These are phyloP conservation scores for Setipinna tenuifilis DNA, from an alignment of 2,797 vertebrate genomes.

Conservation along the genomic window DNA sequence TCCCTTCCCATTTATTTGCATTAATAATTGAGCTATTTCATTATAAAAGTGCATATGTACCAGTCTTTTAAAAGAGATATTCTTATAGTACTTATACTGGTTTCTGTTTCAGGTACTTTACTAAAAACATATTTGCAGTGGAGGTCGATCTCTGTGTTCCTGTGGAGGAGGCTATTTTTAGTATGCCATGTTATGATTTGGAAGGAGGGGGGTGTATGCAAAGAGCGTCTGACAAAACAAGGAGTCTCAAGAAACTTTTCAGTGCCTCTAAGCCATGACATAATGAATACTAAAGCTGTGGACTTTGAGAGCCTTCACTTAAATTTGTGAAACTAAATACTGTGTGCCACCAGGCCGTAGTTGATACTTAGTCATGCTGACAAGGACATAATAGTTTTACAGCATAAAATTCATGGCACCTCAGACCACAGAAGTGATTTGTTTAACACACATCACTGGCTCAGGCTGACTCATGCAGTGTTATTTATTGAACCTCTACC, in stretches of 20 bases:
- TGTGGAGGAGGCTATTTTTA: slow-evolving; percentile 66
- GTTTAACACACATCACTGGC: background rate
- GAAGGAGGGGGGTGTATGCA: slow-evolving; percentile 55
- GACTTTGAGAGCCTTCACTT: background rate
- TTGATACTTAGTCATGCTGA: background rate
- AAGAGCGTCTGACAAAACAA: slow-evolving; percentile 35
- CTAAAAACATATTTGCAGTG: slow-evolving; percentile 23
- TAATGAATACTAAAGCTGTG: background rate
- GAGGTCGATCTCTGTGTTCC: slow-evolving; percentile 53
- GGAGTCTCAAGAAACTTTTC: slow-evolving; percentile 5
- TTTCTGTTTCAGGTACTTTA: background rate
- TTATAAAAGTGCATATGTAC: background rate
- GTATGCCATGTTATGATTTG: slow-evolving; percentile 55
- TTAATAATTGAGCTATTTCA: background rate
- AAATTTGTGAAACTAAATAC: background rate
- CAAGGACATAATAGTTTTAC: background rate
- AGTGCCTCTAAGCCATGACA: background rate
- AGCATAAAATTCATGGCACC: background rate
- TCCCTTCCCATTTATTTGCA: background rate
- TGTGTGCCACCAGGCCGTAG: background rate
- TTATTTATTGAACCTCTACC: background rate
- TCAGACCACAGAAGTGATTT: background rate
- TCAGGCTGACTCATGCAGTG: background rate
- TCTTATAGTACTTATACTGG: background rate
- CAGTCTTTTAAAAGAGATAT: background rate